Percentiles rank a stretch among this genome's conserved stretches.
Conservation (phyloP, 92 coral and sea anemone genomes). For the Diadumene lineata region DNA sequence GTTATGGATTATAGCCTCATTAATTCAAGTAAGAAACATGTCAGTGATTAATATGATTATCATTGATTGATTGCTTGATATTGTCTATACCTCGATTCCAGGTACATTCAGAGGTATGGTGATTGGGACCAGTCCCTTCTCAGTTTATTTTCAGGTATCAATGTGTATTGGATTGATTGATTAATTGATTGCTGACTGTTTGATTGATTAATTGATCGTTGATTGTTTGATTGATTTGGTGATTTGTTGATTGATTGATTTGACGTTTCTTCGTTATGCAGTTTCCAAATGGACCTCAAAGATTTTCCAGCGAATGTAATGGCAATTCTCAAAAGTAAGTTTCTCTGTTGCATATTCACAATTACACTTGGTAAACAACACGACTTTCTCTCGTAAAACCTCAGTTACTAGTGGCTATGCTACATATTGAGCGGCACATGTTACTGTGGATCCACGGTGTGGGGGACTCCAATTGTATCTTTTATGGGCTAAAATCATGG, state of each 20-base stretch:
- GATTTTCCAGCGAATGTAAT: not conserved
- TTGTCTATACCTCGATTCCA: no score
- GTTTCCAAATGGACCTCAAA: not conserved
- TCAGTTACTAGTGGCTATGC: no score
- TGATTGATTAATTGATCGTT: not conserved
- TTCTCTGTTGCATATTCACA: not conserved
- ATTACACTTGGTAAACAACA: no score
- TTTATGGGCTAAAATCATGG: no score
- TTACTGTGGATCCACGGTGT: no score
- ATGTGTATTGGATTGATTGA: not conserved
- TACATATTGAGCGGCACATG: no score
- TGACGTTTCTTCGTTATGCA: not conserved
- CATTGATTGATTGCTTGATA: no score
- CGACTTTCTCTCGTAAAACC: no score
- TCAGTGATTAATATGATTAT: no score
- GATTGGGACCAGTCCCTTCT: not conserved
- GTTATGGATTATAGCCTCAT: no score
- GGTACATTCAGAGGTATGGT: not conserved
- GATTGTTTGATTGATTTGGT: not conserved
- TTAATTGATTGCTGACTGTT: not conserved
- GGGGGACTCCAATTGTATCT: no score
- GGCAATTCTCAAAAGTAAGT: not conserved
- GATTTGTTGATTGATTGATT: not conserved
- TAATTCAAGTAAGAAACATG: no score
- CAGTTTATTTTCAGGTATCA: not conserved